Base-by-base conservation (phyloP, 2,888 invertebrate genomes). In the Cephalotes varians region DNA sequence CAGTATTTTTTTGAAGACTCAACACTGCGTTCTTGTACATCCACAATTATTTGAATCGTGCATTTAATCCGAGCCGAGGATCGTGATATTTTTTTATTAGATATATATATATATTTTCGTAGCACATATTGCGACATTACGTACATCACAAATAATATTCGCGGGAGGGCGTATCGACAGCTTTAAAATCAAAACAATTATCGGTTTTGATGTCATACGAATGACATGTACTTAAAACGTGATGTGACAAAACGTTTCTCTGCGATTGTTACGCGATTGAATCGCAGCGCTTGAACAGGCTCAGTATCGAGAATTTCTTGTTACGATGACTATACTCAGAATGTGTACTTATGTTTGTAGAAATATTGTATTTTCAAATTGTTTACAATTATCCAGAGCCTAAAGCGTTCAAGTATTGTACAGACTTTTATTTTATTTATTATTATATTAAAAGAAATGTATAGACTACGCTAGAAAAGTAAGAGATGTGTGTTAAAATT, bases 401-500 rank as follows among this genome's bases (percentile, higher is more conserved):
- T 71, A 79, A 65, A 7, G 49, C 34, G 28, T 56, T 74, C 37
- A 67, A 82, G 44, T 64, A 69, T 76, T 88, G 90, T 90, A 90
- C 85, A 89, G 87, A 90, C 64, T 83, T 83, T 82, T 83, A 83
- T 12, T 60, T 86, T 89, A 90, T 90, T 90, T 90, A 90, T 89
- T 89, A 76, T 76, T 77, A 85, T 73, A 64, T 51, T 80, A 87
- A 85, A 67, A 49, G 25, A 83, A 87, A 69, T 87, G 84, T 89
- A 86, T 88, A 83, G 56, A 73, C 6, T 60, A 82, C 21, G 47
- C 28, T 56, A 69, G 54, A 25, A 7, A 25, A 31, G 25, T 54
- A 62, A 51, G 62, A 69, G 58, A 67, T 69, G 49, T 37, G 37
- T 76, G 28, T 80, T 49, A 49, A 37, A 62, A 47, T 6, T 60